Evolutionary conservation across 53 echinoderm and acorn worm genomes (phyloP).

Genomic region (Echinometra lucunter): DNA sequence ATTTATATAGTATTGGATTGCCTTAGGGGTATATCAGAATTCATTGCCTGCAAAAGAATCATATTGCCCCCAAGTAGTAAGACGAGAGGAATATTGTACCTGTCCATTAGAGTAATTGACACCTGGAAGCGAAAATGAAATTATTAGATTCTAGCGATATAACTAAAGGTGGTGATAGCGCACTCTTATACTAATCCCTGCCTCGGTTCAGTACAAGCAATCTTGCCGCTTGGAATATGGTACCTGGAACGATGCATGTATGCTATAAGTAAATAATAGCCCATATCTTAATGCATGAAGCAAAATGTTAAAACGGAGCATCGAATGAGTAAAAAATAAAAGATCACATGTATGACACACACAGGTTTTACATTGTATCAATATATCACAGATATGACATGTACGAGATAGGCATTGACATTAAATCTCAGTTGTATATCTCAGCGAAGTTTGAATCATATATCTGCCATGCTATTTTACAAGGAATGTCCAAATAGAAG

Average conservation of each 20-base stretch:
- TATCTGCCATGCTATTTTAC: not conserved
- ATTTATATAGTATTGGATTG: no score
- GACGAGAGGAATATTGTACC: no score
- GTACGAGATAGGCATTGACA: not conserved
- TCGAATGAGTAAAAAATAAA: not conserved
- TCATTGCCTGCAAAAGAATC: no score
- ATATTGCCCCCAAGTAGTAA: no score
- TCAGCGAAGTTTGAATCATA: not conserved
- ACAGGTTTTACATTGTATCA: not conserved
- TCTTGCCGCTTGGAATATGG: not conserved
- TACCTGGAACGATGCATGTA: not conserved
- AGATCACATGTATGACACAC: not conserved
- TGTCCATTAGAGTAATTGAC: slow-evolving; percentile 20
- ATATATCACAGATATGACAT: no score
- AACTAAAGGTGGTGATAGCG: not conserved
- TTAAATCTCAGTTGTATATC: not conserved
- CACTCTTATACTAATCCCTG: not conserved
- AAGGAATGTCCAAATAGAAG: no score
- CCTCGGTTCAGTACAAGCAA: not conserved
- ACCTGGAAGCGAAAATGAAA: slow-evolving; percentile 9
- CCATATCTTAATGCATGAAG: not conserved
- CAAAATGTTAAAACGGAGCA: not conserved
- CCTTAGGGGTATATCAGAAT: no score
- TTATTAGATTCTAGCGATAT: slow-evolving; percentile 24
- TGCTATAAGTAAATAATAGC: not conserved